These are phyloP conservation scores for Sebastes minor DNA, from an alignment of 2,797 vertebrate genomes.

Conservation along the genomic window DNA sequence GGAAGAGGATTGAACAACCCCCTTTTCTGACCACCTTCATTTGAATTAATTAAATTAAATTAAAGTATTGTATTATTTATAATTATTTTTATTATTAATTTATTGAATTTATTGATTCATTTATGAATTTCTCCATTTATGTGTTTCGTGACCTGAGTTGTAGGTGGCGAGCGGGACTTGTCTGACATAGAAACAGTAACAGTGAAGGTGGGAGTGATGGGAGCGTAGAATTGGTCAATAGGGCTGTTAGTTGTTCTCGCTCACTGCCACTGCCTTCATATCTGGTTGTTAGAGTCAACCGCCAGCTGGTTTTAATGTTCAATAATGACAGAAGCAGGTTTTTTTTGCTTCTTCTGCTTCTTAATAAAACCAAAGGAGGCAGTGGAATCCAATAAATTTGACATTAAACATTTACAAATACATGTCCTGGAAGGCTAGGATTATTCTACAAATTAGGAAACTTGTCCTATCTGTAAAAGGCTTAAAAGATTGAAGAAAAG, in stretches of 20 bases:
- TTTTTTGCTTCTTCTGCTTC: background rate
- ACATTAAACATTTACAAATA: background rate
- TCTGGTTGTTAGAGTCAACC: background rate
- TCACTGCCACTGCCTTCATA: background rate
- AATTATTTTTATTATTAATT: too few species aligned
- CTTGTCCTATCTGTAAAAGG: background rate
- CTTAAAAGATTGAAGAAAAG: background rate
- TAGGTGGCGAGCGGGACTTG: background rate
- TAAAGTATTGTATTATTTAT: too few species aligned
- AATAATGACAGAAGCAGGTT: background rate
- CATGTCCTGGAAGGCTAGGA: background rate
- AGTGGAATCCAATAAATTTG: background rate
- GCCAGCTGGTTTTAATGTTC: background rate
- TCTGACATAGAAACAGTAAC: background rate
- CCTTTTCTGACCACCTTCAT: too few species aligned
- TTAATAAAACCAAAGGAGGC: background rate
- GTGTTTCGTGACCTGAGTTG: too few species aligned
- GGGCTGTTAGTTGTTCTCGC: background rate
- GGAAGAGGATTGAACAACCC: too few species aligned
- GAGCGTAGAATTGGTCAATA: background rate
- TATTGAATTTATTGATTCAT: too few species aligned
- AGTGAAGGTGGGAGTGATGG: background rate
- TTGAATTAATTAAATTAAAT: too few species aligned
- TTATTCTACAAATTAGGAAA: background rate
- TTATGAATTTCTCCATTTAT: too few species aligned